These are phyloP conservation scores for Sphyrna mokarran DNA, from an alignment of 2,113 vertebrate species.

Conservation along the genomic window DNA sequence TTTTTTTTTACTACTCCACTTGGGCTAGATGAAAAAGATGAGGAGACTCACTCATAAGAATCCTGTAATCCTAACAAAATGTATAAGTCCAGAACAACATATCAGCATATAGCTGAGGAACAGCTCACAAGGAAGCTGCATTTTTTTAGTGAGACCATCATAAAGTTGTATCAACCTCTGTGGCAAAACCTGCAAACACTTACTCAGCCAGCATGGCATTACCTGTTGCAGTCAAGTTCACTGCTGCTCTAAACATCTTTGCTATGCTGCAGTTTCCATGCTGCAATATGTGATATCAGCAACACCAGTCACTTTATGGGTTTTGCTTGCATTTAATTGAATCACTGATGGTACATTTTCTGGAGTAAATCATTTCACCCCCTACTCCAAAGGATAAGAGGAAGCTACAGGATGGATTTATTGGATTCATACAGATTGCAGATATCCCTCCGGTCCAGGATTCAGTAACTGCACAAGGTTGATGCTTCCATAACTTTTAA, in stretches of 20 bases:
- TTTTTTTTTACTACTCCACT: neutral
- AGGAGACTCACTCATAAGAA: neutral
- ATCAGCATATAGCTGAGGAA: neutral
- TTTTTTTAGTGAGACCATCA: neutral
- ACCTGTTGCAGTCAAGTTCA: neutral
- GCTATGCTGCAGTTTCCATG: neutral
- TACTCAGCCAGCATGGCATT: neutral
- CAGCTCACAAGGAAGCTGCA: neutral
- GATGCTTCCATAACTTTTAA: neutral
- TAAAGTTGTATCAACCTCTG: neutral
- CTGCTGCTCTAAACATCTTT: neutral
- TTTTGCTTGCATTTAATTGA: neutral
- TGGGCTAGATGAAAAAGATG: neutral
- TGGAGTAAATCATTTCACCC: neutral
- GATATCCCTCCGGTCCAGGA: neutral
- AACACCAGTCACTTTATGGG: neutral
- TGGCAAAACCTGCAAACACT: neutral
- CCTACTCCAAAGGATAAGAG: neutral
- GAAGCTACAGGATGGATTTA: neutral
- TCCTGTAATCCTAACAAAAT: neutral
- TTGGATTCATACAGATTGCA: neutral
- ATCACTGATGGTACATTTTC: neutral
- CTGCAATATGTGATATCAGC: neutral
- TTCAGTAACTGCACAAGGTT: neutral
- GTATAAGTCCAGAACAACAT: neutral